Conservation (phyloP, 2,797 vertebrate species). For the Babyrousa celebensis region DNA sequence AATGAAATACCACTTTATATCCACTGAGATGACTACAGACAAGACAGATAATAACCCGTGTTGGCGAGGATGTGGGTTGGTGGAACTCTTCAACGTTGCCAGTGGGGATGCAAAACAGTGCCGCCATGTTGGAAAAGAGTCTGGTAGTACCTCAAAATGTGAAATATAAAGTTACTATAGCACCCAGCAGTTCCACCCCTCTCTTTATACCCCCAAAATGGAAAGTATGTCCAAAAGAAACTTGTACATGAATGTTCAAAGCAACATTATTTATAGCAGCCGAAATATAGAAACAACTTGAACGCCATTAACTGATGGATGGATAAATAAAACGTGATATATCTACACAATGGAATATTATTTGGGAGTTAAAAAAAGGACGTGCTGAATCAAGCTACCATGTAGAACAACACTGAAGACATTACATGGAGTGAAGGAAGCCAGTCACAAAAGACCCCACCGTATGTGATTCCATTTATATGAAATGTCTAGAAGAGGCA, state of each 20-base stretch:
- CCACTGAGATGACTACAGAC: neutral
- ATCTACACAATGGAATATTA: neutral
- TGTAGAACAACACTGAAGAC: neutral
- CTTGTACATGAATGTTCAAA: neutral
- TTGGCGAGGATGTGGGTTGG: neutral
- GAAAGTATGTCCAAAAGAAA: neutral
- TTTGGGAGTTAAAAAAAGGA: slow-evolving; percentile 33
- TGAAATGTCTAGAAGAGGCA: neutral
- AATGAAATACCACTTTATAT: neutral
- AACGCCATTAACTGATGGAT: neutral
- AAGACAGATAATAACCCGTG: neutral
- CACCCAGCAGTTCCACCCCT: neutral
- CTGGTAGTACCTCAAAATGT: neutral
- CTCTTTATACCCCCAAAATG: neutral
- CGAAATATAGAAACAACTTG: neutral
- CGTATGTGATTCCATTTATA: neutral
- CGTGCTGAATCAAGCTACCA: neutral
- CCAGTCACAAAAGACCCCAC: neutral
- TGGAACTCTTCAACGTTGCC: neutral
- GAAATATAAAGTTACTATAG: neutral
- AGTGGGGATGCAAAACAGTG: neutral
- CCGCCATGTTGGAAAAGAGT: neutral
- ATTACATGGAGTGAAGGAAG: neutral
- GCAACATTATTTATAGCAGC: neutral
- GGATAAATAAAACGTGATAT: neutral